Evolutionary conservation across 1,140 invertebrate species (phyloP).

Genomic region (Microplitis mediator): DNA sequence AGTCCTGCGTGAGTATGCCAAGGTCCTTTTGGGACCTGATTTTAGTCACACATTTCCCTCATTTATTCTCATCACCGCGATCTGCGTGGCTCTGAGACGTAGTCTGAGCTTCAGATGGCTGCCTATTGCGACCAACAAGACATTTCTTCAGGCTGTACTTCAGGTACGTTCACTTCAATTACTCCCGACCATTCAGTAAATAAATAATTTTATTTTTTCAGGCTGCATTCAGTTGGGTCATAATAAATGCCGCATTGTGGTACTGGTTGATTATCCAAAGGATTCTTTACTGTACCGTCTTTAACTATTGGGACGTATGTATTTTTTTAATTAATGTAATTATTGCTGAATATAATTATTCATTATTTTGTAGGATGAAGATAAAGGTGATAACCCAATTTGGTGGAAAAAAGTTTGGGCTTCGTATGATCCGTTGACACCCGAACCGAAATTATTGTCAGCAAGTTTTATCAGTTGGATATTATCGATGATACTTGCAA

Average conservation of each 20-base stretch:
- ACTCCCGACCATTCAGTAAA: neutral
- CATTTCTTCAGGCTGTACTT: slow-evolving; percentile 36
- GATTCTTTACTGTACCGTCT: slow-evolving; percentile 51
- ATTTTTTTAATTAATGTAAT: neutral
- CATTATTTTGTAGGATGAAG: slow-evolving; percentile 40
- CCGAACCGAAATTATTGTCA: slow-evolving; percentile 43
- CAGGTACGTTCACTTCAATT: slow-evolving; percentile 38
- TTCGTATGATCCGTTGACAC: slow-evolving; percentile 44
- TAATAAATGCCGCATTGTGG: slow-evolving; percentile 46
- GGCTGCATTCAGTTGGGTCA: slow-evolving; percentile 44
- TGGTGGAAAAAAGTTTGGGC: slow-evolving; percentile 58
- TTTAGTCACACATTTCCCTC: slow-evolving; percentile 55
- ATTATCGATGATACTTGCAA: slow-evolving; percentile 46
- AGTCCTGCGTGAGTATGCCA: slow-evolving; percentile 52
- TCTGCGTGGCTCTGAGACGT: slow-evolving; percentile 42
- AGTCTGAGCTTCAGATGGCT: slow-evolving; percentile 35
- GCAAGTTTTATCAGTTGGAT: slow-evolving; percentile 54
- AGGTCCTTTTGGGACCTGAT: slow-evolving; percentile 50
- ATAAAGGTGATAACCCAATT: slow-evolving; percentile 38
- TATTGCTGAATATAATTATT: neutral
- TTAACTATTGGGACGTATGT: slow-evolving; percentile 44
- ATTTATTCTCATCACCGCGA: slow-evolving; percentile 42
- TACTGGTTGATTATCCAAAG: slow-evolving; percentile 52
- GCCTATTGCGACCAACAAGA: slow-evolving; percentile 5
- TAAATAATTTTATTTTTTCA: slow-evolving; percentile 32